Evolutionary conservation across 2,888 invertebrate species (phyloP).

Genomic region (Dryadula phaetusa): DNA sequence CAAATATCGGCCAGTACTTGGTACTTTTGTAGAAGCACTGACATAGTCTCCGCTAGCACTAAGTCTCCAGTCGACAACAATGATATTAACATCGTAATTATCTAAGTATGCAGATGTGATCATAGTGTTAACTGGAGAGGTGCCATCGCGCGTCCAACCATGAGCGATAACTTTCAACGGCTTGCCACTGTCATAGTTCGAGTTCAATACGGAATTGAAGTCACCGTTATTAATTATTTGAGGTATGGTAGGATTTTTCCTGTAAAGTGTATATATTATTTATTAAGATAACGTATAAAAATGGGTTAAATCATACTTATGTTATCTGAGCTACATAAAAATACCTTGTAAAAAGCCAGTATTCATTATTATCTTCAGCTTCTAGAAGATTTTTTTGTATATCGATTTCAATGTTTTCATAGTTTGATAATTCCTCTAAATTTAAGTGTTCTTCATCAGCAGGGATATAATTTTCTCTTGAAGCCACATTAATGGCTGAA

Average conservation of each 20-base stretch:
- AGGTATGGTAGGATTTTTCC: constrained; percentile 51
- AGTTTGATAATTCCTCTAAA: constrained; percentile 6
- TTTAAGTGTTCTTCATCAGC: not conserved
- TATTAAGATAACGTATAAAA: not conserved
- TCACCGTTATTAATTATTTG: constrained; percentile 55
- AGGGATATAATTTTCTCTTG: not conserved
- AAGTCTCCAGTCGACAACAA: constrained; percentile 59
- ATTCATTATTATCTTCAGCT: constrained; percentile 38
- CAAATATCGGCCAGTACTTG: constrained; percentile 48
- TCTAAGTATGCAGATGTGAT: constrained; percentile 57
- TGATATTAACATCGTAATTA: constrained; percentile 56
- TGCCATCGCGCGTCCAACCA: constrained; percentile 58
- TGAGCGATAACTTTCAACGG: constrained; percentile 58
- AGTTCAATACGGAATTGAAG: constrained; percentile 52
- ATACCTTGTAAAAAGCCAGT: constrained; percentile 44
- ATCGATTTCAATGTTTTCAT: constrained; percentile 3
- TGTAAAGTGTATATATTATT: constrained; percentile 32
- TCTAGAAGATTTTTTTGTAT: not conserved
- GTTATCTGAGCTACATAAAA: not conserved
- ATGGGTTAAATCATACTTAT: not conserved
- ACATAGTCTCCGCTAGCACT: constrained; percentile 49
- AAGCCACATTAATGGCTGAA: not conserved
- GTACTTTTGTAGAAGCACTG: constrained; percentile 46
- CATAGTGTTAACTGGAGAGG: constrained; percentile 49
- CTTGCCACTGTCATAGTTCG: constrained; percentile 53